These are phyloP conservation scores for Megaceryle torquata DNA, from an alignment of 2,113 vertebrate genomes.

Conservation along the genomic window DNA sequence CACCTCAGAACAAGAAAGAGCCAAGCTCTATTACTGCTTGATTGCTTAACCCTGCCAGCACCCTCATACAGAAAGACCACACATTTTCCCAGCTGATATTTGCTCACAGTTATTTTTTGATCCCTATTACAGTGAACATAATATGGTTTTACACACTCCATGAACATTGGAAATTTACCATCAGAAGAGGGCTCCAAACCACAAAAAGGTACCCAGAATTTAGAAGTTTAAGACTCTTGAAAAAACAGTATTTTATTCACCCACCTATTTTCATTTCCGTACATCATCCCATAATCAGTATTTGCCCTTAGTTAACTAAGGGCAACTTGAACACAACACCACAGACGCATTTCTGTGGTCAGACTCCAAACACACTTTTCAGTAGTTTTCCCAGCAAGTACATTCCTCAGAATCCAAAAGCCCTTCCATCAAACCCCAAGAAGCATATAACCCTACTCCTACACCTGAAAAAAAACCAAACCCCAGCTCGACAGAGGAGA, in stretches of 20 bases:
- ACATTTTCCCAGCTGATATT: fast-evolving
- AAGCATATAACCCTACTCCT: fast-evolving
- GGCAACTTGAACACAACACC: neutral
- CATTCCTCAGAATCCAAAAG: neutral
- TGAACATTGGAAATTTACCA: neutral
- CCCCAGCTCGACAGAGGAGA: fast-evolving
- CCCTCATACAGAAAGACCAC: fast-evolving
- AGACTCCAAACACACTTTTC: fast-evolving
- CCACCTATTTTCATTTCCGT: fast-evolving
- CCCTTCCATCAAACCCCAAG: neutral
- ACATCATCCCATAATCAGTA: too few relatives aligned
- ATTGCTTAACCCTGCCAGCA: fast-evolving
- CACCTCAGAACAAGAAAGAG: neutral
- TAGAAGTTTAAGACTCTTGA: neutral
- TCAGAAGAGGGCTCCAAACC: neutral
- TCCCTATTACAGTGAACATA: neutral
- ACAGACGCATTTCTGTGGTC: fast-evolving
- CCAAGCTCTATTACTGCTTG: fast-evolving
- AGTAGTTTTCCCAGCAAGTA: neutral
- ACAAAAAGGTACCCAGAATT: fast-evolving
- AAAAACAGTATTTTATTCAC: neutral
- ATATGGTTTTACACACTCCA: neutral
- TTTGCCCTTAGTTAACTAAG: neutral
- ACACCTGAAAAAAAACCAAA: fast-evolving
- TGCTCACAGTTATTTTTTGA: neutral